phyloP scores from a whole-genome alignment of 2,888 invertebrate genomes.

The Dugesia japonica region DNA sequence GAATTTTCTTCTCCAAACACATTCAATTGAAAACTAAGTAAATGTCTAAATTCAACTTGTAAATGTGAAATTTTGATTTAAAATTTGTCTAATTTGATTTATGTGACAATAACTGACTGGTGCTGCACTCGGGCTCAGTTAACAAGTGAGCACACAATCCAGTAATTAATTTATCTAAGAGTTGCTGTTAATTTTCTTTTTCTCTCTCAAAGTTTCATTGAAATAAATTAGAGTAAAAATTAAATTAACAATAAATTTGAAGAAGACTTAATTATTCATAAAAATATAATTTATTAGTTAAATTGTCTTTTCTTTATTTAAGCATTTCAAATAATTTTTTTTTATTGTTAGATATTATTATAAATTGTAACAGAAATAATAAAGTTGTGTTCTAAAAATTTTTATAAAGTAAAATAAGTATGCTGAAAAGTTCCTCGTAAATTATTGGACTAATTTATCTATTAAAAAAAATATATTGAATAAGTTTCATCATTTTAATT shows the following conservation, averaged over 20 bases:
- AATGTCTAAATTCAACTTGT: constrained; percentile 20
- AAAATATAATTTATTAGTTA: constrained; percentile 20
- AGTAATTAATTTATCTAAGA: constrained; percentile 20
- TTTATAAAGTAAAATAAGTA: no score
- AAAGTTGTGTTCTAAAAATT: no score
- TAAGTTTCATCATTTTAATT: no score
- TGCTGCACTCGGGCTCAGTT: constrained; percentile 5
- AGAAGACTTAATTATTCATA: constrained; percentile 20
- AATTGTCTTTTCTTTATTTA: not conserved
- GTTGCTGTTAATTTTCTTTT: constrained; percentile 20
- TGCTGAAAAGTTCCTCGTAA: no score
- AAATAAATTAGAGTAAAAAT: constrained; percentile 20
- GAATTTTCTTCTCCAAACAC: not conserved
- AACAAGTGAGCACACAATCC: not conserved
- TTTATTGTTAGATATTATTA: no score
- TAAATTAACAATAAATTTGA: constrained; percentile 20
- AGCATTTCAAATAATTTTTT: not conserved
- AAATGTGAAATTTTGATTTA: constrained; percentile 20
- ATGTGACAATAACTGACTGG: constrained; percentile 20
- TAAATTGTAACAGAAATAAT: no score
- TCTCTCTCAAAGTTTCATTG: constrained; percentile 16
- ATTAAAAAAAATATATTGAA: no score
- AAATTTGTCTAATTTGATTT: constrained; percentile 20
- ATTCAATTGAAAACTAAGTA: constrained; percentile 16
- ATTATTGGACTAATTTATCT: no score